Conservation (phyloP, 2,888 invertebrate genomes). For the Ichneumoninae sp. region DNA sequence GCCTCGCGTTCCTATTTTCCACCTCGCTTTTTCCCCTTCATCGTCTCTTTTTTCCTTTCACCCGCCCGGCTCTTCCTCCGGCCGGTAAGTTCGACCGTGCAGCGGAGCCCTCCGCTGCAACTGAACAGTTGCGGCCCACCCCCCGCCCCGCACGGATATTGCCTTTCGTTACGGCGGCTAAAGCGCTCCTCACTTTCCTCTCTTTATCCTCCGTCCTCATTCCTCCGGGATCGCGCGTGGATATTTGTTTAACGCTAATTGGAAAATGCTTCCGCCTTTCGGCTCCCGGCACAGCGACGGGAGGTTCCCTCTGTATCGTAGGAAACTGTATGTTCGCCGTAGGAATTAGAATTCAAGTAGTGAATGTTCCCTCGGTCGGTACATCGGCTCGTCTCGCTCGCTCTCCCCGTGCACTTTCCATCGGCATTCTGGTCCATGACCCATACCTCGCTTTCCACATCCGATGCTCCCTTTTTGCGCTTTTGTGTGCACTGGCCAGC, state of each 20-base stretch:
- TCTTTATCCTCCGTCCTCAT: conserved; percentile 53
- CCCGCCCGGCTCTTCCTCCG: background rate
- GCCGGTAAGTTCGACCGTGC: background rate
- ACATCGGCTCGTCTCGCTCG: conserved; percentile 57
- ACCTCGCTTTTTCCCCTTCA: conserved; percentile 35
- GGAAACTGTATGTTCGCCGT: background rate
- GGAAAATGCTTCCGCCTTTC: conserved; percentile 73
- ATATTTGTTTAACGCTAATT: conserved; percentile 82
- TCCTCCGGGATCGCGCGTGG: conserved; percentile 67
- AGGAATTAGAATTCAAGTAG: conserved; percentile 72
- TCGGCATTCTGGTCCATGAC: conserved; percentile 71
- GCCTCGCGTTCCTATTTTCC: background rate
- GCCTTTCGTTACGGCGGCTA: conserved; percentile 56
- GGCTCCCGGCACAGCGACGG: conserved; percentile 46
- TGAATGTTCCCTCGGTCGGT: conserved; percentile 63
- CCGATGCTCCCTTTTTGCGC: conserved; percentile 77
- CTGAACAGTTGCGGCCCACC: conserved; percentile 39
- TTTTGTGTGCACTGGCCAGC: conserved; percentile 66
- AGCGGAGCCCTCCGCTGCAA: conserved; percentile 28
- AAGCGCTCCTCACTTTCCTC: conserved; percentile 39
- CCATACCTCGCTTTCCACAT: conserved; percentile 76
- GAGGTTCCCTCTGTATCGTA: conserved; percentile 17
- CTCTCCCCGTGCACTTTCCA: conserved; percentile 39
- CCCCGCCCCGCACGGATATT: conserved; percentile 55
- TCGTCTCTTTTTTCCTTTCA: conserved; percentile 19